These are phyloP conservation scores for Lymantria dispar DNA, from an alignment of 2,888 invertebrate species.

Conservation along the genomic window DNA sequence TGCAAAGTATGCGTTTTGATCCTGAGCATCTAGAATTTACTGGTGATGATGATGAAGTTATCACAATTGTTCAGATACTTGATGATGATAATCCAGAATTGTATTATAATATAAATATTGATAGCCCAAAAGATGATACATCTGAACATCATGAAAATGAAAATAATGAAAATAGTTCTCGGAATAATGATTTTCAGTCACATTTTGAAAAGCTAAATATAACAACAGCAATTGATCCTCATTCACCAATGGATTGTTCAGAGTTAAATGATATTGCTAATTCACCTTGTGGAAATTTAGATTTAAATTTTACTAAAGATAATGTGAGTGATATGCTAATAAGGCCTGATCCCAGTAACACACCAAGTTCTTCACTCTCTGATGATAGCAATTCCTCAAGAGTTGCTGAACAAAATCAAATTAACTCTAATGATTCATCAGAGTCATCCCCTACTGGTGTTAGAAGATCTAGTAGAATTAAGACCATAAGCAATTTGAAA, in stretches of 20 bases:
- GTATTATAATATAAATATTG: constrained; percentile 68
- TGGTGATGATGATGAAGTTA: constrained; percentile 74
- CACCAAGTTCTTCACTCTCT: constrained; percentile 71
- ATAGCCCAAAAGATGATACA: constrained; percentile 50
- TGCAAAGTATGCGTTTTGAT: constrained; percentile 49
- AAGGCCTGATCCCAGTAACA: constrained; percentile 71
- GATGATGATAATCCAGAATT: constrained; percentile 72
- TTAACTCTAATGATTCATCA: constrained; percentile 69
- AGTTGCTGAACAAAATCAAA: constrained; percentile 57
- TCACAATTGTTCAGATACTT: constrained; percentile 76
- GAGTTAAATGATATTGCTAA: constrained; percentile 45
- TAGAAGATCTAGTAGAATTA: constrained; percentile 88
- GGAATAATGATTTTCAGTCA: constrained; percentile 59
- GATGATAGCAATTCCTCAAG: constrained; percentile 76
- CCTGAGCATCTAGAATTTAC: constrained; percentile 56
- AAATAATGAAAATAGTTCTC: constrained; percentile 31
- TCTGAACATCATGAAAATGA: constrained; percentile 25
- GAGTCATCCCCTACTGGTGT: constrained; percentile 82
- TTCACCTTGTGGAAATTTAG: constrained; percentile 53
- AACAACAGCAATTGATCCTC: constrained; percentile 34
- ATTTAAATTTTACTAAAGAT: constrained; percentile 51
- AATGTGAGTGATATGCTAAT: constrained; percentile 41
- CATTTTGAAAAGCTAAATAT: constrained; percentile 69
- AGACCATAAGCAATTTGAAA: constrained; percentile 87
- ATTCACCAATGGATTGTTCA: constrained; percentile 52